phyloP scores from a whole-genome alignment of 2,113 vertebrate species.

The Crotalus horridus region DNA sequence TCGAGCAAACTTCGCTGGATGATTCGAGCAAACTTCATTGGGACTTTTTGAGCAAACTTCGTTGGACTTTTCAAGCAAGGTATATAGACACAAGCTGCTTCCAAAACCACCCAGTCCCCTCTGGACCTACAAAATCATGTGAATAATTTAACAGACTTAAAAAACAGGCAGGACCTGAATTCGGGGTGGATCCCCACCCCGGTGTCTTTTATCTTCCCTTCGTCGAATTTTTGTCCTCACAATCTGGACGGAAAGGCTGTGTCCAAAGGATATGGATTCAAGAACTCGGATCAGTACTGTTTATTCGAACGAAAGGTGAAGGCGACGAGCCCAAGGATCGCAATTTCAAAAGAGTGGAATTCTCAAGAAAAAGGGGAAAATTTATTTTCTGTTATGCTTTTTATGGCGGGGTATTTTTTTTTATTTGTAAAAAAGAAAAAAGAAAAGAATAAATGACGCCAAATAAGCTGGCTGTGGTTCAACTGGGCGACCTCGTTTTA shows the following conservation, averaged over 20 bases:
- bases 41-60: background rate
- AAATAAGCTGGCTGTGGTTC: background rate
- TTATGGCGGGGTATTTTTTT: background rate
- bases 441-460: background rate
- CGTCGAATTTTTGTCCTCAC: background rate
- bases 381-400: background rate
- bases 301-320: background rate
- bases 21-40: background rate
- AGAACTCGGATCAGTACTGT: background rate
- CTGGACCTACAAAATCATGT: background rate
- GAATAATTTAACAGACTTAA: background rate
- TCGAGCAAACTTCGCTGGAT: background rate
- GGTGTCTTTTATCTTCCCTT: background rate
- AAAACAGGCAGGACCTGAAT: background rate
- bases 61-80: background rate
- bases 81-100: too few species aligned
- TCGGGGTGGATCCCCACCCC: background rate
- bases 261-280: background rate
- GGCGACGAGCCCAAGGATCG: background rate
- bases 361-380: background rate
- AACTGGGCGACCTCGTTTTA: background rate
- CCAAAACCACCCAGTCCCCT: background rate
- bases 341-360: background rate
- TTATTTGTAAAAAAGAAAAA: background rate
- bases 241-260: background rate